Evolutionary conservation across 2,888 invertebrate species (phyloP), one percentile per base, ranked within the genome.

Genomic region (Drosophila quasianomalipes): DNA sequence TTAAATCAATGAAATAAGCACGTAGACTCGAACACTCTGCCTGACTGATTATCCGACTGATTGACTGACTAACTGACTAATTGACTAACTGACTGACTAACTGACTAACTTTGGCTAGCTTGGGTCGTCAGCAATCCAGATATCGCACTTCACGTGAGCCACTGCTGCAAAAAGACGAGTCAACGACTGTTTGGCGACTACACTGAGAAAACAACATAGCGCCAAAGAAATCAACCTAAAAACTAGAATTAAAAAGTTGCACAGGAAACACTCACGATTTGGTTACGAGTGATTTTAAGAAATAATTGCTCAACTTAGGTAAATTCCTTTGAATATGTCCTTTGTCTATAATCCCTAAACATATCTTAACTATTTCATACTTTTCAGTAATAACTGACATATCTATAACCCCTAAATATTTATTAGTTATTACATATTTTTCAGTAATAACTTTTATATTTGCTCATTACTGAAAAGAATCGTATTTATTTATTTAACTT

Each of bases 71-170:
- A 16, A 35, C 37, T 19, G 41, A 19, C 33, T 31, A 31, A 31
- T 5, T 49, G 53, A 28, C 26, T 61, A 30, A 28, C 12, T 35
- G 22, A 22, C 22, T 22, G 41, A 22, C 31, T 31, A 7, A 31
- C 14, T 51, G 53, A 28, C 26, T 57, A 37, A 28, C 14, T 35
- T 62, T 52, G 16, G 28, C 70, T 49, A 14, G 37, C 54, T 37
- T 30, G 44, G 33, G 65, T 26, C 31, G 30, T 16, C 31, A 33
- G 22, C 26, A 39, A 16, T 26, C 35, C 31, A 59, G 31, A 28
- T 57, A 35, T 35, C 55, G 26, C 22, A 62, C 19, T 65, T 55
- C 88, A 83, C 85, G 83, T 79, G 85, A 47, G 41, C 67, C 44
- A 60, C 66, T 59, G 74, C 64, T 76, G 86, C 59, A 1, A 41